Conservation (phyloP, 2,888 invertebrate genomes). For the Ferrisia virgata region DNA sequence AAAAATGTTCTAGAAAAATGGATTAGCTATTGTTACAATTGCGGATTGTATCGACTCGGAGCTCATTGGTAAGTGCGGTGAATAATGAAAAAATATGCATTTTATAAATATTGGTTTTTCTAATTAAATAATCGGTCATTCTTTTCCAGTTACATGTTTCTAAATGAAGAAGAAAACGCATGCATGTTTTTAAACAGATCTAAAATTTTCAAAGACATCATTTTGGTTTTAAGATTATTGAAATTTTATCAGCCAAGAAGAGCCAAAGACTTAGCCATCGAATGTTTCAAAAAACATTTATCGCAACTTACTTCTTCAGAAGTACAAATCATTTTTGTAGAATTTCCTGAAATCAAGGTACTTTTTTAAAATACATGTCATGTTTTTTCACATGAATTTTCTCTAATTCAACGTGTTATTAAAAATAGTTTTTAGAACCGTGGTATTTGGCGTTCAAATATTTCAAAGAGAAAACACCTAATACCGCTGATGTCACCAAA, state of each 20-base stretch:
- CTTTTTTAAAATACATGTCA: background rate
- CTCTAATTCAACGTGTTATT: background rate
- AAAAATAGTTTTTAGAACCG: constrained; percentile 22
- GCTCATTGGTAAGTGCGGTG: constrained; percentile 21
- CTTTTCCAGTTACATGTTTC: constrained; percentile 13
- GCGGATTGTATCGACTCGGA: constrained; percentile 33
- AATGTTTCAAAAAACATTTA: constrained; percentile 32
- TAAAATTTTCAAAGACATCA: background rate
- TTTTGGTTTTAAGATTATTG: background rate
- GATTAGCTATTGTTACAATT: constrained; percentile 24
- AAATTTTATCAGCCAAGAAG: constrained; percentile 24
- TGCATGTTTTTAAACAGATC: constrained; percentile 12
- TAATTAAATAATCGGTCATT: background rate
- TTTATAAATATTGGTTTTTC: background rate
- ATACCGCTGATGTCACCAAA: constrained; percentile 12
- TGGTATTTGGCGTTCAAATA: constrained; percentile 33
- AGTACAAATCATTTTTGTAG: background rate
- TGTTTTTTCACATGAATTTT: background rate
- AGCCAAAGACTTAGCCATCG: constrained; percentile 13
- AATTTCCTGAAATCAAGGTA: constrained; percentile 37
- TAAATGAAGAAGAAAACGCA: constrained; percentile 34
- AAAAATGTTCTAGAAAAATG: constrained; percentile 16
- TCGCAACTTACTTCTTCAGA: background rate
- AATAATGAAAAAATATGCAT: background rate
- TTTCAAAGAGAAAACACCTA: constrained; percentile 18